A percentile compares a stretch with the other conserved stretches of the same genome.
Evolutionary conservation across 2,113 vertebrate genomes (phyloP).

Genomic region (Hylia prasina): DNA sequence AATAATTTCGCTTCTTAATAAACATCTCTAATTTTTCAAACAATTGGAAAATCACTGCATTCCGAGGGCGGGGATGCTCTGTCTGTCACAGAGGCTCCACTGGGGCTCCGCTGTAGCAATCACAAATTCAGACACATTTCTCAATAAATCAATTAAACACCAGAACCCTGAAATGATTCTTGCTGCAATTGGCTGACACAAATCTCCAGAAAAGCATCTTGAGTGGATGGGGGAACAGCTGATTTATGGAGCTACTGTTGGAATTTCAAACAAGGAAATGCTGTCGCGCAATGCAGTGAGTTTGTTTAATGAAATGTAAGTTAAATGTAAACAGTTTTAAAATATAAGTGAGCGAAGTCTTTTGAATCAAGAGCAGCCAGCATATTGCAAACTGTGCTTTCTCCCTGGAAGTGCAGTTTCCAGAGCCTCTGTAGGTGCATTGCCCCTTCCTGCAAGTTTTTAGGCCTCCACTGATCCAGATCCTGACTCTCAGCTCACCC

Average conservation of each 20-base stretch:
- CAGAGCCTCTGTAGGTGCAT: background rate
- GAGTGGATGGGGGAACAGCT: background rate
- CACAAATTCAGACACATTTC: background rate
- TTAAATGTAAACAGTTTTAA: constrained; percentile 8
- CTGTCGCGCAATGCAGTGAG: background rate
- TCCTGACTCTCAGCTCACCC: background rate
- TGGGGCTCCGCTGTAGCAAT: background rate
- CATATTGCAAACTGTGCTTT: background rate
- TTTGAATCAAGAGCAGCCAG: background rate
- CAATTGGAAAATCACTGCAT: background rate
- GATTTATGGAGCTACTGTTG: constrained; percentile 20
- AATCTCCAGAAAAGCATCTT: background rate
- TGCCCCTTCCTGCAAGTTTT: background rate
- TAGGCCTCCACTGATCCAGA: background rate
- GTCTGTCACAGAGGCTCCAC: background rate
- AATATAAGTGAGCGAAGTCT: background rate
- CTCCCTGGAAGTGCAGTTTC: background rate
- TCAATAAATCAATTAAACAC: background rate
- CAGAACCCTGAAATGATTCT: background rate
- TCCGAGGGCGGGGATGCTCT: background rate
- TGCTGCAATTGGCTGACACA: background rate
- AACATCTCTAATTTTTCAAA: background rate
- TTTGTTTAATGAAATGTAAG: constrained; percentile 43
- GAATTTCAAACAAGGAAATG: constrained; percentile 24
- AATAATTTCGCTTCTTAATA: background rate